A percentile compares a stretch with the other conserved stretches of the same genome.
These are phyloP conservation scores for Leptinotarsa lineolata DNA, from an alignment of 1,140 invertebrate genomes.

Conservation along the genomic window DNA sequence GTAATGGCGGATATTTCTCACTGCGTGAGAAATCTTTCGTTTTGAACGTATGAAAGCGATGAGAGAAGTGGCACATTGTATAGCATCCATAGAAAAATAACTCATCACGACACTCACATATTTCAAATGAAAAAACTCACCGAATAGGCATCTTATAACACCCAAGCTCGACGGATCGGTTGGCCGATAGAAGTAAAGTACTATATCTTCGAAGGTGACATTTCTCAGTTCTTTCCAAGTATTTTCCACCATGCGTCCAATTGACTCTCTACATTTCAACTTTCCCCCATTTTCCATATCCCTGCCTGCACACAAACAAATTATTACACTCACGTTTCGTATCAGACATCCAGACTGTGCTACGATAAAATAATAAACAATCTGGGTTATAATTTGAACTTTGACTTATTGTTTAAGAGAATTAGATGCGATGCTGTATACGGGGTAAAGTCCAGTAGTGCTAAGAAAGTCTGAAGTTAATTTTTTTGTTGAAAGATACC, in stretches of 20 bases:
- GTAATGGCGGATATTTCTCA: too few species aligned
- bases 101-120: too few species aligned
- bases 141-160: conserved; percentile 76
- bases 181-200: conserved; percentile 65
- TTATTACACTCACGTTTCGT: background rate
- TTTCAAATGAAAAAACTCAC: conserved; percentile 58
- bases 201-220: conserved; percentile 55
- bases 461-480: too few species aligned
- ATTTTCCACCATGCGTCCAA: background rate
- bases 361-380: background rate
- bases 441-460: background rate
- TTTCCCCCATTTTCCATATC: conserved; percentile 10
- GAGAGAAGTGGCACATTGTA: too few species aligned
- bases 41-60: too few species aligned
- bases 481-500: too few species aligned
- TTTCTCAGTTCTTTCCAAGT: conserved; percentile 24
- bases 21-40: too few species aligned
- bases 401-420: conserved; percentile 4
- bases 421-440: background rate
- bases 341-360: background rate
- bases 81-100: too few species aligned
- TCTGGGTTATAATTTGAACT: background rate
- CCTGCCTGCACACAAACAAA: background rate
- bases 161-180: conserved; percentile 77
- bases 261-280: conserved; percentile 5